Base-by-base conservation (phyloP, 2,113 vertebrate species). In the Amphilophus citrinellus region DNA sequence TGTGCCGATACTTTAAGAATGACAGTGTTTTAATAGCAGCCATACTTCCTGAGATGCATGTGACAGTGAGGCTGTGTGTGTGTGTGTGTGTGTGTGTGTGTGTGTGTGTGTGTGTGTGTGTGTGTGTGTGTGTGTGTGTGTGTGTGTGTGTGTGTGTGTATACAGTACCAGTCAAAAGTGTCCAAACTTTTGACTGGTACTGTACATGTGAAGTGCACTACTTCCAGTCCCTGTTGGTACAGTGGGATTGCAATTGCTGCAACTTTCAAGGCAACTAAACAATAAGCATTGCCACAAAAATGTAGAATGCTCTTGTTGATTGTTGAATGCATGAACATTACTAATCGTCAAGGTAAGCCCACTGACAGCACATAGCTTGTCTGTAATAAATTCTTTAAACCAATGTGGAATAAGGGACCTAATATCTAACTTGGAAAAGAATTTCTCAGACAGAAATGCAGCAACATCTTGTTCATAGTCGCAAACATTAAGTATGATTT, bases 1-100 rank as follows among this genome's bases (percentile, higher is more conserved):
- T 73, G 66, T 0, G 50, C 47, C 24, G 20, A 53, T 73, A 32
- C 66, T 53, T 71, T 53, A 27, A 47, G 24, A 71, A 71, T 53
- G 66, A 53, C 44, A 71, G 66, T 71, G 24, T 53, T 53, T 71
- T 71, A 53, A 71, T 13, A 71, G 44, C 24, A 71, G 17, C 18
- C 50, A 27, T 32, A 71, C 53, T 5, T 32, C 27, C 66, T 32
- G 47, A 73, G 66, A 53, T 53, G 66, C 44, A 47, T 71, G 44
- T 53, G 17, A 71, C 50, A 32, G 66, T 20, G 6, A 53, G 1
- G 10, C 10, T 32, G 42, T 32, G 66, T 20, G 66, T 11, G 62
- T 37, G 32, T 5, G 53, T 56, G 15, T 18, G 47, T 18, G 15
- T 17, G 47, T 50, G 47, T 50, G 13, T 50, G 14, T 58, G 10